phyloP scores from a whole-genome alignment of 1,140 invertebrate species.

The Drosophila simulans region DNA sequence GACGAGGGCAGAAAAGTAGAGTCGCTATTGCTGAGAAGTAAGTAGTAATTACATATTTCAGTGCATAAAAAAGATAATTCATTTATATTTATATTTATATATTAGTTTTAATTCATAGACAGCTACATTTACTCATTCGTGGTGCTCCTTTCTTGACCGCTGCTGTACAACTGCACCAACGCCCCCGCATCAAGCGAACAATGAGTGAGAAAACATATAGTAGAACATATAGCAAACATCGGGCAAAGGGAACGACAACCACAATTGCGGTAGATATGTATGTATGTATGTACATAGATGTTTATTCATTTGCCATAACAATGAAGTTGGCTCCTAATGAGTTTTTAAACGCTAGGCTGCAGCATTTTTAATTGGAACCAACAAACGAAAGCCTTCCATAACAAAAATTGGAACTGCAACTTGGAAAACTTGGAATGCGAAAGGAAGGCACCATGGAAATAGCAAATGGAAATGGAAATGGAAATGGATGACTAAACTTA shows the following conservation, averaged over 20 bases:
- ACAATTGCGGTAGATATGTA: too few relatives aligned
- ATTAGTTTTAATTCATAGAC: too few relatives aligned
- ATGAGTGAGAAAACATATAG: constrained; percentile 8
- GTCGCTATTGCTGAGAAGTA: too few relatives aligned
- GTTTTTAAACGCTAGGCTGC: constrained; percentile 51
- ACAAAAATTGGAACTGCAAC: constrained; percentile 7
- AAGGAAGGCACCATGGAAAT: not conserved
- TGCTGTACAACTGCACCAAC: constrained; percentile 11
- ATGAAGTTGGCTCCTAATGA: constrained; percentile 42
- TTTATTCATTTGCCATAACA: constrained; percentile 49
- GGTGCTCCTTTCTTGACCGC: not conserved
- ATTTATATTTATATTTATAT: too few relatives aligned
- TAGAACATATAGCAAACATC: constrained; percentile 7
- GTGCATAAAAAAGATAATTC: too few relatives aligned
- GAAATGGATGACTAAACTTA: constrained; percentile 15
- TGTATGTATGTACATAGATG: not conserved
- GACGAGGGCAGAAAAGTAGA: not conserved
- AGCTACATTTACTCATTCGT: too few relatives aligned
- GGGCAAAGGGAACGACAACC: constrained; percentile 6
- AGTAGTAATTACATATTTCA: too few relatives aligned
- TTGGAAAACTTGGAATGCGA: not conserved
- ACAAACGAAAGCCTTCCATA: constrained; percentile 7
- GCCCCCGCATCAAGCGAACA: constrained; percentile 21
- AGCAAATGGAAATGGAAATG: not conserved
- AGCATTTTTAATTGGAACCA: constrained; percentile 39